Percentiles rank a stretch among this genome's conserved stretches.
Conservation (phyloP, 2,888 invertebrate genomes). For the Anaspis maculata region DNA sequence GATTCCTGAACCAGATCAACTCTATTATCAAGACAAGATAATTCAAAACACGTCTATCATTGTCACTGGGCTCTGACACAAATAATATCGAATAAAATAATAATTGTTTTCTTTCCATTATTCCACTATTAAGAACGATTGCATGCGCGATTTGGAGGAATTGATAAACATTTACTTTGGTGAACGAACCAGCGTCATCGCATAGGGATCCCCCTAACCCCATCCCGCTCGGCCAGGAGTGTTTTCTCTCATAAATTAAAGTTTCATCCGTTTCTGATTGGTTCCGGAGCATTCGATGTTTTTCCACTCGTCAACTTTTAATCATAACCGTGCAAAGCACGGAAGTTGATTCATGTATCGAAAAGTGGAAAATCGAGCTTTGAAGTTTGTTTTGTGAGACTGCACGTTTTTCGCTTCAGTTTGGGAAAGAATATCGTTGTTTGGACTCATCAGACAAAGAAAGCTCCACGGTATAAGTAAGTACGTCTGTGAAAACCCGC, state of each 20-base stretch:
- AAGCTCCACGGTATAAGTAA: no score
- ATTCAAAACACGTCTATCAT: slow-evolving; percentile 38
- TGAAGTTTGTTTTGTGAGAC: no score
- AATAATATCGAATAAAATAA: no score
- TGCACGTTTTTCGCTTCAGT: no score
- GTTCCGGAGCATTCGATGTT: not conserved
- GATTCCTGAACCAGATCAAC: slow-evolving; percentile 30
- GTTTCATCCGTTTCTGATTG: not conserved
- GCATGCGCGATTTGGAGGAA: slow-evolving; percentile 26
- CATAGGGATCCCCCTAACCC: no score
- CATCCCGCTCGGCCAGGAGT: no score
- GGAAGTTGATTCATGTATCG: no score
- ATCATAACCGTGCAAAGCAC: no score
- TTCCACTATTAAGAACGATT: slow-evolving; percentile 32
- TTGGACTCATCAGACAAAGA: no score
- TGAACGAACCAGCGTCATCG: slow-evolving; percentile 13
- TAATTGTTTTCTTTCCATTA: slow-evolving; percentile 37
- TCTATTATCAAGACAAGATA: slow-evolving; percentile 31
- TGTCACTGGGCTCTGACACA: slow-evolving; percentile 33
- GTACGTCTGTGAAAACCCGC: not conserved
- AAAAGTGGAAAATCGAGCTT: no score
- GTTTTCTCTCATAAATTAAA: slow-evolving; percentile 4
- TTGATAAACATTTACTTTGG: slow-evolving; percentile 24
- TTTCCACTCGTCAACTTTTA: not conserved
- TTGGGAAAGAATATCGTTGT: no score